Base-by-base conservation (phyloP, 2,888 invertebrate species). In the Leptogaster cylindrica region DNA sequence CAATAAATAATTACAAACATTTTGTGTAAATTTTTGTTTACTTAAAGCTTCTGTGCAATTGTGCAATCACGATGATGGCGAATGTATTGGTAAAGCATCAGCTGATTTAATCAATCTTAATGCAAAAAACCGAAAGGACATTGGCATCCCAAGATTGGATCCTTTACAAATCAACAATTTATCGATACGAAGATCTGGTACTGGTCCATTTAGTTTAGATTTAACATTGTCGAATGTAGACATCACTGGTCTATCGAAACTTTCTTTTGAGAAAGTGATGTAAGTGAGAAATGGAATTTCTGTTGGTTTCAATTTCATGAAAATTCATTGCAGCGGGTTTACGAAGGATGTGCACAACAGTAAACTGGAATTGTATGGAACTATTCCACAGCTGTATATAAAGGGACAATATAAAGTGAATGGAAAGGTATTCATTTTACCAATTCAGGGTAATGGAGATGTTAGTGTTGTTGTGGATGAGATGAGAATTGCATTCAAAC, bases 381-480 rank as follows among this genome's bases (percentile, higher is more conserved):
- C 28, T 2, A 27, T 63, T 23, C 68, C 65, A 12, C 27, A 25
- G n/a, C 39, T 70, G 27, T 18, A 28, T 31, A 39, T 72, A 6
- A 12, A 27, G 7, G 70, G 70, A n/a, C 33, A 50, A 8, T 78
- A 78, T 66, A 73, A 65, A 3, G 73, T 75, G 14, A 69, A 72
- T 44, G 78, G 78, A 23, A 73, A 72, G 46, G 72, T 78, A n/a
- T 71, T 77, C 28, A 66, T 77, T 18, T 69, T 77, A n/a, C 76
- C 77, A 14, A 75, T 78, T 51, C 66, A 69, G 12, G 77, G 77
- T 12, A 65, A 68, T 36, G 76, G 76, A 10, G 39, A 39, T 41
- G 44, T 65, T 52, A 51, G 27, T 16, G 25, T 70, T 31, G 14
- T 25, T 46, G 25, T 69, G 44, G 70, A 70, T 6, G 48, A 72